Percentiles rank a stretch among this genome's conserved stretches.
These are phyloP conservation scores for Stegodyphus dumicola DNA, from an alignment of 1,140 invertebrate species.

Conservation along the genomic window DNA sequence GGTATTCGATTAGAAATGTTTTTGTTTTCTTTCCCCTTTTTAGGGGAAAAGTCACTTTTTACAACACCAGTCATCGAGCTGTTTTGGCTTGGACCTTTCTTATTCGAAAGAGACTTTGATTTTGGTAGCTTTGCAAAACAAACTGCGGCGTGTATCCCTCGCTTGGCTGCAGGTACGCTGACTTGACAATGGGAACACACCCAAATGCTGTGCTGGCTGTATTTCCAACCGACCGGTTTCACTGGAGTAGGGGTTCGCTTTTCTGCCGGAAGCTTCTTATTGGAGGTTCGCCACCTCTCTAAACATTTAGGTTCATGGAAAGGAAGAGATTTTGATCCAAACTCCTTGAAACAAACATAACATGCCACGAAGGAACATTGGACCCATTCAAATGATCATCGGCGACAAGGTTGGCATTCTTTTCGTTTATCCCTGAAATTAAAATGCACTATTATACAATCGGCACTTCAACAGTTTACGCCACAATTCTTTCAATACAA, in stretches of 20 bases:
- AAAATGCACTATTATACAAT: no score
- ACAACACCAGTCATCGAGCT: conserved; percentile 30
- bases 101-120: background rate
- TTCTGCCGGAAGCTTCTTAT: conserved; percentile 74
- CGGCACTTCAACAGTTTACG: no score
- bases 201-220: background rate
- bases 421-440: no score
- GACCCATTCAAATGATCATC: conserved; percentile 45
- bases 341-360: conserved; percentile 81
- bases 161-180: conserved; percentile 11
- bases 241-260: conserved; percentile 26
- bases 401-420: no score
- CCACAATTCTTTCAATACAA: no score
- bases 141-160: background rate
- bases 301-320: conserved; percentile 84
- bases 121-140: background rate
- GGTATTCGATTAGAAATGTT: conserved; percentile 34
- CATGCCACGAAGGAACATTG: conserved; percentile 74
- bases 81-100: background rate
- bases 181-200: conserved; percentile 27
- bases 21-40: conserved; percentile 57
- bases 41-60: conserved; percentile 38
- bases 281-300: conserved; percentile 79
- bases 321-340: conserved; percentile 77
- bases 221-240: conserved; percentile 6